These are phyloP conservation scores for Heptranchias perlo DNA, from an alignment of 2,113 vertebrate genomes.

Conservation along the genomic window DNA sequence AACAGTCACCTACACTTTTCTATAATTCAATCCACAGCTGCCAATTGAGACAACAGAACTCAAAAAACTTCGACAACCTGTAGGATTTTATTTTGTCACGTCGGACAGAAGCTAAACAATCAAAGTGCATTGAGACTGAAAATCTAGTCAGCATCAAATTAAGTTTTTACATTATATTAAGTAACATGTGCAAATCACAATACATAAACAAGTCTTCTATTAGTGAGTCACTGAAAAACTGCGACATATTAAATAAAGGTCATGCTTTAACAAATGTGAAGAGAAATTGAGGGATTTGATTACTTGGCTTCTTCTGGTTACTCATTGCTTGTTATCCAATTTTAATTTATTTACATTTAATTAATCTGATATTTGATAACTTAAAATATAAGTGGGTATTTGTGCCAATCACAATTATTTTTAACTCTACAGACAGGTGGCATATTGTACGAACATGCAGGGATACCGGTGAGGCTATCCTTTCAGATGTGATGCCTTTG, in stretches of 20 bases:
- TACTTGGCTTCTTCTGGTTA: not conserved
- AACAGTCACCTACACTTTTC: not conserved
- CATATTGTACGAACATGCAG: no score
- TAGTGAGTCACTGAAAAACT: not conserved
- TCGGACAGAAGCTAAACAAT: not conserved
- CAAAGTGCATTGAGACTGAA: not conserved
- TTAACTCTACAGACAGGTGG: not conserved
- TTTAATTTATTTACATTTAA: not conserved
- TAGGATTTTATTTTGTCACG: not conserved
- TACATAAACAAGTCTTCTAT: not conserved
- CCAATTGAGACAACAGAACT: not conserved
- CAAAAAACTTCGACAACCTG: not conserved
- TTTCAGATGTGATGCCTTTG: not conserved
- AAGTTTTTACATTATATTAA: not conserved
- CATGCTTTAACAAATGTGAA: not conserved
- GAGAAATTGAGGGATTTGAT: not conserved
- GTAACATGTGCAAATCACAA: not conserved
- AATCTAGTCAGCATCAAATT: not conserved
- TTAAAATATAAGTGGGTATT: not conserved
- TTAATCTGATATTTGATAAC: not conserved
- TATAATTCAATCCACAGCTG: not conserved
- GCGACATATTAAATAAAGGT: not conserved
- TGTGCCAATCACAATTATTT: not conserved
- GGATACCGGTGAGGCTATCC: not conserved
- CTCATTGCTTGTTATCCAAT: not conserved